These are phyloP conservation scores for Neodiprion pinetum DNA, from an alignment of 1,140 invertebrate species.

Conservation along the genomic window DNA sequence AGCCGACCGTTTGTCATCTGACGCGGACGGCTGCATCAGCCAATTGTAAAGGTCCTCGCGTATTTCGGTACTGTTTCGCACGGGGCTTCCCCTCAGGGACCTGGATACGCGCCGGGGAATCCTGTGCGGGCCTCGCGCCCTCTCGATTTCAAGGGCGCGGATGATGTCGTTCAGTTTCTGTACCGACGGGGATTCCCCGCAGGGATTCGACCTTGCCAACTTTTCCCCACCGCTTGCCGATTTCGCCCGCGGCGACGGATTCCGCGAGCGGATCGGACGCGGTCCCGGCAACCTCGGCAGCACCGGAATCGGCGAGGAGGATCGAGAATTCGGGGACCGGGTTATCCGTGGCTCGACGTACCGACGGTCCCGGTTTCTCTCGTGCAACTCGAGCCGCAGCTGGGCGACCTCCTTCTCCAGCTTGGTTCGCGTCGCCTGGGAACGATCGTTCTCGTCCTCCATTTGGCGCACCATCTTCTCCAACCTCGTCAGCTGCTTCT, in stretches of 20 bases:
- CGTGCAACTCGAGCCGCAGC: constrained; percentile 60
- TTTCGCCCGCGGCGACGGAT: background rate
- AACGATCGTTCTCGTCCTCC: constrained; percentile 67
- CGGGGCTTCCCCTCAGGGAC: background rate
- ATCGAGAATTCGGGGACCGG: background rate
- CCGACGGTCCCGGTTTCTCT: constrained; percentile 40
- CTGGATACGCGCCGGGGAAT: background rate
- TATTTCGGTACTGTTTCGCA: constrained; percentile 1
- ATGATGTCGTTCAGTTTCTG: background rate
- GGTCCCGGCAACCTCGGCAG: background rate
- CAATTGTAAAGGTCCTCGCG: constrained; percentile 31
- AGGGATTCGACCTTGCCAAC: background rate
- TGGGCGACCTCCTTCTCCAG: constrained; percentile 68
- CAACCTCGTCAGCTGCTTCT: constrained; percentile 64
- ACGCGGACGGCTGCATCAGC: constrained; percentile 24
- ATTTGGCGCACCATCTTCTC: constrained; percentile 68
- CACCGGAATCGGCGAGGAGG: background rate
- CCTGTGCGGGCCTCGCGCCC: background rate
- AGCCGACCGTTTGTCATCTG: background rate
- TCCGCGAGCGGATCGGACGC: background rate
- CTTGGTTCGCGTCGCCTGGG: constrained; percentile 66
- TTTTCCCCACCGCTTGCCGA: background rate
- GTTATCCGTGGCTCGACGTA: constrained; percentile 37
- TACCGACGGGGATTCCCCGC: background rate
- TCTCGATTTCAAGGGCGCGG: background rate